These are phyloP conservation scores for Spodoptera exigua DNA, from an alignment of 2,888 invertebrate genomes.

Conservation along the genomic window DNA sequence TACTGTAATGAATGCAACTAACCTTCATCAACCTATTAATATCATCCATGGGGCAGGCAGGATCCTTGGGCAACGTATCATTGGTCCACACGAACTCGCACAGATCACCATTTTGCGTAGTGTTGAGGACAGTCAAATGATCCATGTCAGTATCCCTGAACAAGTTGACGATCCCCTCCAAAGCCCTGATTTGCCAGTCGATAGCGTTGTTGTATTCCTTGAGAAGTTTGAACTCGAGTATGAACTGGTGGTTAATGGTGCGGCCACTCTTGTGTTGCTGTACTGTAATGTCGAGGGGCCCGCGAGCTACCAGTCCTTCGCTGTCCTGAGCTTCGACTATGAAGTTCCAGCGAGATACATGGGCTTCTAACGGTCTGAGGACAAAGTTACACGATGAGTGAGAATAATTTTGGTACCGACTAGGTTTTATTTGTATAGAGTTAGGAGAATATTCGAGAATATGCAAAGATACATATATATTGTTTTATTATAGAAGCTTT, in stretches of 20 bases:
- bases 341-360: slow-evolving; percentile 95
- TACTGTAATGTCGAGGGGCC: slow-evolving; percentile 93
- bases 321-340: slow-evolving; percentile 94
- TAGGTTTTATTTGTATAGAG: too few relatives aligned
- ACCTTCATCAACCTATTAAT: slow-evolving; percentile 92
- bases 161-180: slow-evolving; percentile 89
- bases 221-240: slow-evolving; percentile 89
- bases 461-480: too few relatives aligned
- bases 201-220: slow-evolving; percentile 90
- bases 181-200: slow-evolving; percentile 93
- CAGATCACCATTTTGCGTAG: slow-evolving; percentile 89
- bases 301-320: slow-evolving; percentile 92
- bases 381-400: too few relatives aligned
- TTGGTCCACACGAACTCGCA: slow-evolving; percentile 95
- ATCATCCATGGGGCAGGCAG: slow-evolving; percentile 93
- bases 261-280: slow-evolving; percentile 94
- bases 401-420: neutral
- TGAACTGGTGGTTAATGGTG: slow-evolving; percentile 95
- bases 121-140: slow-evolving; percentile 92
- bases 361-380: slow-evolving; percentile 93
- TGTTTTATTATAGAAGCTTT: too few relatives aligned
- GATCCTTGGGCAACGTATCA: slow-evolving; percentile 93
- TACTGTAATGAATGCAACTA: slow-evolving; percentile 58
- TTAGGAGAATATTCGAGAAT: too few relatives aligned
- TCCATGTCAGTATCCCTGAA: slow-evolving; percentile 90